Evolutionary conservation across 2,888 invertebrate species (phyloP), one percentile per base, ranked within the genome.

Genomic region (Vandiemenella viatica): DNA sequence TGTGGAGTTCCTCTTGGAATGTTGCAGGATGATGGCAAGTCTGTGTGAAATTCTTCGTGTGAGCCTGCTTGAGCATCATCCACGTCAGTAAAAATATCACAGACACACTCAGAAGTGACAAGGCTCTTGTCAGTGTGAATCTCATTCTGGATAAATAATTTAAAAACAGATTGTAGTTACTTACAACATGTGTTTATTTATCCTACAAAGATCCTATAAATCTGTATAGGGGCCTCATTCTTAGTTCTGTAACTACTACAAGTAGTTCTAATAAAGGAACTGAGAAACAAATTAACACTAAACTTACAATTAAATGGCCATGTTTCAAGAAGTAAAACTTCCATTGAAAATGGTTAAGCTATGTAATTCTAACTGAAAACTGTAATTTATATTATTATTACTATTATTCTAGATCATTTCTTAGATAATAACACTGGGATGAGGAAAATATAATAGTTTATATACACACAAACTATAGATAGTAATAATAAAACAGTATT

Each of bases 21-120:
- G 57, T 56, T 45, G 61, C 62, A 21, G 62, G 60, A 51, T 61
- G 60, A 54, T 62, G 59, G 52, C 63, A 63, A 37, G 60, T 61
- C 46, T 59, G 59, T n/a, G 61, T 59, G 47, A 55, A 59, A 13
- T 55, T 53, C 37, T 55, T 55, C 13, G 53, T 53, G 5, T 50
- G 53, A n/a, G 55, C 48, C 38, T 60, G 58, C n/a, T 50, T 53
- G 20, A 61, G 46, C 13, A 63, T 46, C 19, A 57, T 52, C 61
- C 61, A 63, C 32, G 57, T 53, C 13, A 61, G 52, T 6, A 60
- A 44, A 15, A 60, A 37, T 6, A 58, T 43, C 18, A 57, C 53
- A 1, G 55, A 23, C 42, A 59, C 18, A 41, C 57, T 55, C 22
- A 60, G 40, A 20, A 56, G 51, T 38, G 58, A 53, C 18, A 61